These are phyloP conservation scores for Nannoperca australis DNA, from an alignment of 2,797 vertebrate genomes.

Conservation along the genomic window DNA sequence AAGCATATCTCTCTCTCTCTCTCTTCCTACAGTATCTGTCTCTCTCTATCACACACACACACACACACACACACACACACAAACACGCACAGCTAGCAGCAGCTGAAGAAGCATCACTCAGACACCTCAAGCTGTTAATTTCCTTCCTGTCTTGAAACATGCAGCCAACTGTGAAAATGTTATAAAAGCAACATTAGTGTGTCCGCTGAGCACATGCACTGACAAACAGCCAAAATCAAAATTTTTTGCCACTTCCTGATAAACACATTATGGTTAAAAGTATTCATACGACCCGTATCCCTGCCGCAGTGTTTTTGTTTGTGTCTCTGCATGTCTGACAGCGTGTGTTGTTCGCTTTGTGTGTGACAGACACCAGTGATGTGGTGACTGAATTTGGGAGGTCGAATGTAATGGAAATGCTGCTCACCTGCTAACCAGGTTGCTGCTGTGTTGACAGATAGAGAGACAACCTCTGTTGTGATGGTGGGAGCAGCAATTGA, in stretches of 20 bases:
- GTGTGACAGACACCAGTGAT: slow-evolving; percentile 8
- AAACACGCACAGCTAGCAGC: slow-evolving; percentile 35
- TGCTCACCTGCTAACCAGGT: slow-evolving; percentile 27
- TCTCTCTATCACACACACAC: not conserved
- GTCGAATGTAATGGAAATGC: slow-evolving; percentile 31
- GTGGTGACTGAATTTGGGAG: slow-evolving; percentile 22
- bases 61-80: slow-evolving; percentile 12
- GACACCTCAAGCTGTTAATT: slow-evolving; percentile 74
- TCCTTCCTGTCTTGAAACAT: slow-evolving; percentile 64
- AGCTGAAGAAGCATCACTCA: slow-evolving; percentile 63
- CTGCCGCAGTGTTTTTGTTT: slow-evolving; percentile 2
- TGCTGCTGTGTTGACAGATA: slow-evolving; percentile 31
- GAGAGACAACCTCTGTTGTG: slow-evolving; percentile 38
- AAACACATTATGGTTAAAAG: slow-evolving; percentile 47
- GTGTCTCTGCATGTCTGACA: slow-evolving; percentile 7
- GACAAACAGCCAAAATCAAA: slow-evolving; percentile 2
- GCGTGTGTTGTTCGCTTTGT: slow-evolving; percentile 1
- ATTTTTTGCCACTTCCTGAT: slow-evolving; percentile 27
- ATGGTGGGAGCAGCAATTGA: slow-evolving; percentile 27
- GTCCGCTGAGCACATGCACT: slow-evolving; percentile 14
- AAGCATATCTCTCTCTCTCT: slow-evolving; percentile 28
- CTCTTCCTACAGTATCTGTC: slow-evolving; percentile 25
- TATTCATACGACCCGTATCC: slow-evolving; percentile 4
- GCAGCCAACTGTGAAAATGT: slow-evolving; percentile 72
- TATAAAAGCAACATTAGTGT: slow-evolving; percentile 55